These are phyloP conservation scores for Cyanoderma ruficeps DNA, from an alignment of 2,113 vertebrate genomes.

Conservation along the genomic window DNA sequence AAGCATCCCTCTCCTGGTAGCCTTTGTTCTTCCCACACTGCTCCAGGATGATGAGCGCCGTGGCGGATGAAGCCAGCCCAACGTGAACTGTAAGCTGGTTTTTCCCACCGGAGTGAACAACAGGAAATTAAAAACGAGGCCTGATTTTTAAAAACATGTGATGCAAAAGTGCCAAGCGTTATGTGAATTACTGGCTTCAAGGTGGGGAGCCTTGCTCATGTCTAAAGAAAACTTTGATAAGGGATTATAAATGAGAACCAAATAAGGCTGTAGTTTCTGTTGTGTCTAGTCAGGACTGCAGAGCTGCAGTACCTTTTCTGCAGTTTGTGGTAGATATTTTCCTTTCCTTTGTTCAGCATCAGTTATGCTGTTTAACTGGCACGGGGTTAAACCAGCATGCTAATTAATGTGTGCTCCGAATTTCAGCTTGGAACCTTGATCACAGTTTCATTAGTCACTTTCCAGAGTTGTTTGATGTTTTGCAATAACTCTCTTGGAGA, in stretches of 20 bases:
- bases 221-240: neutral
- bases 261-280: neutral
- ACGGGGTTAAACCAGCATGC: neutral
- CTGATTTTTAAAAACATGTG: neutral
- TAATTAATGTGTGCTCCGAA: neutral
- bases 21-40: constrained; percentile 83
- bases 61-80: constrained; percentile 75
- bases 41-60: constrained; percentile 76
- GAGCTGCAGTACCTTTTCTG: neutral
- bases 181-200: neutral
- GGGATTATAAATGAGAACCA: neutral
- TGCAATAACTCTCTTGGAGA: neutral
- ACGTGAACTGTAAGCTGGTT: constrained; percentile 79
- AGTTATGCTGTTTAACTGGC: neutral
- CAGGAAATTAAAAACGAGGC: constrained; percentile 8
- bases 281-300: neutral
- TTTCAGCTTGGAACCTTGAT: neutral
- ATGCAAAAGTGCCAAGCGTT: neutral
- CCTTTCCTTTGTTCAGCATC: neutral
- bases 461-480: neutral
- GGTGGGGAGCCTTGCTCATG: neutral
- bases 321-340: neutral
- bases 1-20: constrained; percentile 78
- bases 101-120: constrained; percentile 13
- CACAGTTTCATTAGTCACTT: neutral